Percentiles rank a stretch among this genome's conserved stretches.
phyloP scores from a whole-genome alignment of 2,113 vertebrate species.

The Microtus pennsylvanicus region DNA sequence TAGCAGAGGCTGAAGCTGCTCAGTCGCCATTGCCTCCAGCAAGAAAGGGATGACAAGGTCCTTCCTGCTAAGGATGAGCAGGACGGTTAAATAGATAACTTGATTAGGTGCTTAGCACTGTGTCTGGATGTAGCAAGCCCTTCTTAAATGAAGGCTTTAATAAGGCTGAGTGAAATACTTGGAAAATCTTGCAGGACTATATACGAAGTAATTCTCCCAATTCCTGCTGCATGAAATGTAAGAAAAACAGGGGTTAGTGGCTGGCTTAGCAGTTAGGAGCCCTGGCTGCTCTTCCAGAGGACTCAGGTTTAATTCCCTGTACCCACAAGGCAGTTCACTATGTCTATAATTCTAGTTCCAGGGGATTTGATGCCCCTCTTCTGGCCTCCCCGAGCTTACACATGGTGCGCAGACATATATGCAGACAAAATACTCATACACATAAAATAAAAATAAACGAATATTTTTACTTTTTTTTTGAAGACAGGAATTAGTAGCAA shows the following conservation, averaged over 20 bases:
- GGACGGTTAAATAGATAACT: background rate
- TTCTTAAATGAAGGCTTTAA: slow-evolving; percentile 43
- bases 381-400: background rate
- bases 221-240: background rate
- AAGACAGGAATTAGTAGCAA: background rate
- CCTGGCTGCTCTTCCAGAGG: background rate
- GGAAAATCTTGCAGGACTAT: background rate
- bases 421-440: background rate
- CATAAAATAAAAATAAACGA: background rate
- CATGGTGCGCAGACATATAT: background rate
- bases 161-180: slow-evolving; percentile 56
- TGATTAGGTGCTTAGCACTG: background rate
- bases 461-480: background rate
- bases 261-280: background rate
- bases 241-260: background rate
- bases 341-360: background rate
- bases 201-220: background rate
- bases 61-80: background rate
- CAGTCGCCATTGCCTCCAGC: background rate
- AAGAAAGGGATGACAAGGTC: background rate
- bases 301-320: background rate
- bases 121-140: slow-evolving; percentile 37
- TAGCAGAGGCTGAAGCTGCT: background rate
- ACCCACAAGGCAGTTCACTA: background rate
- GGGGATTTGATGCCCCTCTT: background rate